Evolutionary conservation across 1,140 invertebrate species (phyloP), one percentile per base, ranked within the genome.

Genomic region (Venturia canescens): DNA sequence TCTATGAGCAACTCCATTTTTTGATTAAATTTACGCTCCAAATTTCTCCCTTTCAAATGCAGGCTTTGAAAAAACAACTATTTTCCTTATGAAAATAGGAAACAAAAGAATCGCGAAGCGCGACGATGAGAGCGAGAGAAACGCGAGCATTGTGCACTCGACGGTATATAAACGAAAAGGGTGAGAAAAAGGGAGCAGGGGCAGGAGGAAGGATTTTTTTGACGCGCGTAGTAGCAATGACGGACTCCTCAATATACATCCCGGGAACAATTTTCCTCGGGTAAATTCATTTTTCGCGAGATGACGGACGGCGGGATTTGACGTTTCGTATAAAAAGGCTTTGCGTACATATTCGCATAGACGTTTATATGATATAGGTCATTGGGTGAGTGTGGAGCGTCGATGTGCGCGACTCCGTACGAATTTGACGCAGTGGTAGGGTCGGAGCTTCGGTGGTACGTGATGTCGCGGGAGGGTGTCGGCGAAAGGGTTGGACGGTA

Each of bases 231-330:
- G 29, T 31, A 69, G 66, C 26, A 29, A 69, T 69, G 66, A 18
- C 27, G 66, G 23, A 26, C 11, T 23, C 60, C 21, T 63, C 60
- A 23, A 63, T 63, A 67, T 67, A n/a, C n/a, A 57, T 57, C 53
- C 29, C 29, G 15, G 16, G 66, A 31, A 29, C 66, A 69, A 69
- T 69, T 69, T 69, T 69, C 21, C 66, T 13, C 15, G 66, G 29
- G 66, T 15, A 69, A 69, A 69, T 69, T 69, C n/a, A 18, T 69
- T 69, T 69, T 69, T 69, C 66, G 66, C 66, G 66, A 69, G 66
- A 69, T 69, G 60, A 66, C 60, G 66, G 29, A 69, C 66, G 27
- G 13, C 66, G 66, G 66, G 66, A 16, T 9, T 18, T n/a, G 66
- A 15, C 60, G 60, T 26, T n/a, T 63, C 23, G 21, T 63, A 63